These are phyloP conservation scores for Rhyzopertha dominica DNA, from an alignment of 1,140 invertebrate genomes.

Conservation along the genomic window DNA sequence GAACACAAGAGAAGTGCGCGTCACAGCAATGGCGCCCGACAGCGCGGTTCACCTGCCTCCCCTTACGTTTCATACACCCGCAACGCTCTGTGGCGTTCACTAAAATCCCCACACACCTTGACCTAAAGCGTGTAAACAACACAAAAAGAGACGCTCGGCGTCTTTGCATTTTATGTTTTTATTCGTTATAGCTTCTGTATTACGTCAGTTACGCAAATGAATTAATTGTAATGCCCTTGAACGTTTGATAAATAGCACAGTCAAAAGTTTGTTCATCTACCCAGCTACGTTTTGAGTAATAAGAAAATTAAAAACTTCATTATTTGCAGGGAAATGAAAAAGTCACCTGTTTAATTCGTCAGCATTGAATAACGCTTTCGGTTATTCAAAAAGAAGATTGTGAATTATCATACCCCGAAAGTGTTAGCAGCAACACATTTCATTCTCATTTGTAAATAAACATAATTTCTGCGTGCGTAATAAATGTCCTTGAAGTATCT, in stretches of 20 bases:
- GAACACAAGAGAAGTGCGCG: constrained; percentile 58
- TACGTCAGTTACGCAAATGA: too few relatives aligned
- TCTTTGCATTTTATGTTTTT: too few relatives aligned
- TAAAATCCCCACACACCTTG: constrained; percentile 2
- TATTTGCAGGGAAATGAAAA: not conserved
- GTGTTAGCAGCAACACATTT: too few relatives aligned
- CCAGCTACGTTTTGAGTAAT: constrained; percentile 1
- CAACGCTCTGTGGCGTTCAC: not conserved
- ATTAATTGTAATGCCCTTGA: too few relatives aligned
- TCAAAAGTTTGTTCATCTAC: too few relatives aligned
- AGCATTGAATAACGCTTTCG: constrained; percentile 7
- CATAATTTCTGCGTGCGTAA: constrained; percentile 17
- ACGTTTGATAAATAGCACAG: too few relatives aligned
- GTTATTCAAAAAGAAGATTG: constrained; percentile 10
- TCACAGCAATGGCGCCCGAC: constrained; percentile 56
- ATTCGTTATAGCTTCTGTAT: too few relatives aligned
- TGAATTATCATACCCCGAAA: too few relatives aligned
- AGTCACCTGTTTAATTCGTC: not conserved
- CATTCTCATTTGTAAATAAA: constrained; percentile 14
- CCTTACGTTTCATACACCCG: constrained; percentile 13
- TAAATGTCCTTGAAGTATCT: constrained; percentile 12
- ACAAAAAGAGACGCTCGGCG: constrained; percentile 1
- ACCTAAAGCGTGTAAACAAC: constrained; percentile 1
- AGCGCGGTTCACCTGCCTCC: constrained; percentile 22
- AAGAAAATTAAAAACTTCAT: constrained; percentile 1